A percentile compares a stretch with the other conserved stretches of the same genome.
Evolutionary conservation across 2,113 vertebrate genomes (phyloP).

Genomic region (Hoplias malabaricus): DNA sequence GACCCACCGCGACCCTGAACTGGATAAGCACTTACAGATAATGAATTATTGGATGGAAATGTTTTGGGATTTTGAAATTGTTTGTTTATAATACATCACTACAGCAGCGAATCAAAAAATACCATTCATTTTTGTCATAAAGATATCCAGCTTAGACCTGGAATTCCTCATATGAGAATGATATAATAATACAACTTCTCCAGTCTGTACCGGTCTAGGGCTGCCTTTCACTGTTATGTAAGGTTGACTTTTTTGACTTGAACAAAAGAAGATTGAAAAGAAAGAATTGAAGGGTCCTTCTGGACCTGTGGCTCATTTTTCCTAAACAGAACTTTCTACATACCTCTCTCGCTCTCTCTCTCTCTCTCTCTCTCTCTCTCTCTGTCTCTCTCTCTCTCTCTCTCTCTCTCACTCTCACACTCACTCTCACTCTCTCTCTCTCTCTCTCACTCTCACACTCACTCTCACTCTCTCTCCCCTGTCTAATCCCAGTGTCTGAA

Average conservation of each 20-base stretch:
- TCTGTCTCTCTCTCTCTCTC: slow-evolving; percentile 26
- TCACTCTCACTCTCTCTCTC: background rate
- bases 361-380: slow-evolving; percentile 10
- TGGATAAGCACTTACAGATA: too few relatives aligned
- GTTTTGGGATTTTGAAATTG: too few relatives aligned
- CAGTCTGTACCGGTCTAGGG: too few relatives aligned
- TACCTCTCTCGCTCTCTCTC: slow-evolving; percentile 17
- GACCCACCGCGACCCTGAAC: too few relatives aligned
- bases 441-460: slow-evolving; percentile 35
- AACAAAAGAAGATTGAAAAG: background rate
- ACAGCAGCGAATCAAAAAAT: too few relatives aligned
- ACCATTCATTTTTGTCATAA: too few relatives aligned
- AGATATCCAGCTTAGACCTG: too few relatives aligned
- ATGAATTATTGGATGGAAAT: too few relatives aligned
- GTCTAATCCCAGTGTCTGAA: background rate
- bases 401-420: slow-evolving; percentile 5
- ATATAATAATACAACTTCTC: too few relatives aligned
- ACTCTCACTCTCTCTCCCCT: background rate
- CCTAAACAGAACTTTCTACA: background rate
- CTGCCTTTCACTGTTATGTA: background rate
- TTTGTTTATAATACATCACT: too few relatives aligned
- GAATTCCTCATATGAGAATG: too few relatives aligned
- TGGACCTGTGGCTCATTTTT: background rate
- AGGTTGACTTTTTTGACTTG: background rate
- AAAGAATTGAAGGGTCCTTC: slow-evolving; percentile 2